Evolutionary conservation across 2,888 invertebrate genomes (phyloP), one percentile per base, ranked within the genome.

Genomic region (Silvanus unidentatus): DNA sequence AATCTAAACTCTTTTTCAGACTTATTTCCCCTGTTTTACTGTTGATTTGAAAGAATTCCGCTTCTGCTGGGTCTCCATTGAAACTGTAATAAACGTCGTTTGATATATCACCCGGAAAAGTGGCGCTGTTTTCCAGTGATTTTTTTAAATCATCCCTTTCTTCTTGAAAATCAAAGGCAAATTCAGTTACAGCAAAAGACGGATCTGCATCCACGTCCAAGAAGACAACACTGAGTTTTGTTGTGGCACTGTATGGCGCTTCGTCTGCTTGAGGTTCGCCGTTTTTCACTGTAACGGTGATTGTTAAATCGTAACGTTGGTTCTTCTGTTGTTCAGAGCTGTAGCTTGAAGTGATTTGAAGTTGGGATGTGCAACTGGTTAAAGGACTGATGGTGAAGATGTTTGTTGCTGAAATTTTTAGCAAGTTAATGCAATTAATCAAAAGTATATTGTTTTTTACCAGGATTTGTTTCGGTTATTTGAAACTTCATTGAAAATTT

Each of bases 1-100:
- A 75, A 62, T 79, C 71, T 53, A 82, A 63, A 35, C 60, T 60
- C 1, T 50, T 12, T n/a, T 41, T 43, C 10, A 65, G 41, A 2
- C 42, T 47, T 13, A 62, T 22, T n/a, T 14, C 37, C 14, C 60
- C 63, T 4, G 42, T 46, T 10, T 16, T 36, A 8, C 13, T 6
- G 32, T 59, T 46, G 1, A 66, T 43, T 10, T 40, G 14, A 29
- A 61, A 57, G 14, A 48, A 22, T 22, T 22, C 22, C 22, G 22
- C 22, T 22, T 22, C 22, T 5, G 4, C 8, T 5, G 22, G 4
- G 8, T 22, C 22, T 22, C 22, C 22, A 22, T 22, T 22, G 22
- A 22, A 22, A 22, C 22, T 22, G 8, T 22, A 22, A 22, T 22
- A 22, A 22, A 22, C 22, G 22, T 8, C 22, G 3, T 3, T 5